Conservation (phyloP, 2,888 invertebrate species). For the Ophion obscuratus region DNA sequence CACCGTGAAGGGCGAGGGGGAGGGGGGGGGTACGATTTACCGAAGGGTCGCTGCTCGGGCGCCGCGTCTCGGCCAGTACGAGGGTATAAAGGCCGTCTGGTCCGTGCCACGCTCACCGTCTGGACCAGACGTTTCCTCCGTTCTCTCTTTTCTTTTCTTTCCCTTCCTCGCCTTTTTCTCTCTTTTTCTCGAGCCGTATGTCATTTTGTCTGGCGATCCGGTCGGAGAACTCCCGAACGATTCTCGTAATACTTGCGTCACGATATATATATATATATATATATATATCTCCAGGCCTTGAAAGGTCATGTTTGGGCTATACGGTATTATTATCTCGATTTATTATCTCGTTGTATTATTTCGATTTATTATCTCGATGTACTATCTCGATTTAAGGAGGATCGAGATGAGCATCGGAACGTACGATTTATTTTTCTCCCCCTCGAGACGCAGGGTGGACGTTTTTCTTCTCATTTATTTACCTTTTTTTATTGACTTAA, state of each 20-base stretch:
- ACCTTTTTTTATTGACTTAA: too few relatives aligned
- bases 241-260: conserved; percentile 25
- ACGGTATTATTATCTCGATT: too few relatives aligned
- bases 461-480: too few relatives aligned
- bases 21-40: conserved; percentile 18
- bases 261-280: too few relatives aligned
- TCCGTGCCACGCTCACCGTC: conserved; percentile 23
- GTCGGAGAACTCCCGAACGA: conserved; percentile 10
- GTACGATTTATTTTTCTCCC: too few relatives aligned
- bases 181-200: conserved; percentile 24
- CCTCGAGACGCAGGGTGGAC: too few relatives aligned
- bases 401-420: too few relatives aligned
- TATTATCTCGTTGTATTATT: too few relatives aligned
- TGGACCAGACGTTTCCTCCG: conserved; percentile 45
- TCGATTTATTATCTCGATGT: too few relatives aligned
- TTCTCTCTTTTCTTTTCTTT: conserved; percentile 15
- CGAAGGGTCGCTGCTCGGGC: conserved; percentile 34
- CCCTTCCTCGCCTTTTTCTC: conserved; percentile 14
- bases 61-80: conserved; percentile 28
- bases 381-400: too few relatives aligned
- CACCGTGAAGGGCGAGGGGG: background rate
- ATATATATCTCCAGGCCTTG: background rate
- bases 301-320: conserved; percentile 22
- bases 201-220: conserved; percentile 40
- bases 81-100: conserved; percentile 39